Evolutionary conservation across 2,113 vertebrate genomes (phyloP).

Genomic region (Heterotilapia buettikoferi): DNA sequence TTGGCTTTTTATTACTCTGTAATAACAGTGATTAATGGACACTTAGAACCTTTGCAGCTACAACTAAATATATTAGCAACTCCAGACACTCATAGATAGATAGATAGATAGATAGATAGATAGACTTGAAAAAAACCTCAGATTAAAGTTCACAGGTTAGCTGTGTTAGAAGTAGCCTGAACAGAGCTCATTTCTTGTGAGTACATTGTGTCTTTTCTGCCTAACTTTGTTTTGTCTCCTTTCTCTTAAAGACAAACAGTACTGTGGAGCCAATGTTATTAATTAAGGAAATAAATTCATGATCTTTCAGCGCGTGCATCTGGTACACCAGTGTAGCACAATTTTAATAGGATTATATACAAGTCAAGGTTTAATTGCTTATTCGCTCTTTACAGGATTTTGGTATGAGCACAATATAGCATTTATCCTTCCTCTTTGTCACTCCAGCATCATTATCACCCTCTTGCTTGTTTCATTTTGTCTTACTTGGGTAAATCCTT

Average conservation of each 20-base stretch:
- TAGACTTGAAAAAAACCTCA: neutral
- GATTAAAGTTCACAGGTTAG: neutral
- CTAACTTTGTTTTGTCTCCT: neutral
- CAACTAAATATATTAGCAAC: neutral
- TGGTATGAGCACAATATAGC: neutral
- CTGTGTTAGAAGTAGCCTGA: neutral
- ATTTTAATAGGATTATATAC: constrained; percentile 31
- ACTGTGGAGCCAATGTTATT: neutral
- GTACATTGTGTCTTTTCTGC: neutral
- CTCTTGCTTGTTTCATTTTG: neutral
- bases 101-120: neutral
- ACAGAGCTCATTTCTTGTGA: neutral
- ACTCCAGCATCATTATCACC: neutral
- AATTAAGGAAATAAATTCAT: neutral
- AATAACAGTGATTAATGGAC: constrained; percentile 45
- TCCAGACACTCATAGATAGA: neutral
- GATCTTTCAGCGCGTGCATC: neutral
- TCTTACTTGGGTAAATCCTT: neutral
- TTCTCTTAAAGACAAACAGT: neutral
- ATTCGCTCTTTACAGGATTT: constrained; percentile 8
- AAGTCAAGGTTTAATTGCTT: constrained; percentile 11
- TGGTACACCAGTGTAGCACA: neutral
- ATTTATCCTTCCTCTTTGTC: neutral
- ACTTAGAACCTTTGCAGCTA: neutral
- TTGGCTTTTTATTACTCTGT: constrained; percentile 24